Base-by-base conservation (phyloP, 2,888 invertebrate species). In the Caenorhabditis becei region DNA sequence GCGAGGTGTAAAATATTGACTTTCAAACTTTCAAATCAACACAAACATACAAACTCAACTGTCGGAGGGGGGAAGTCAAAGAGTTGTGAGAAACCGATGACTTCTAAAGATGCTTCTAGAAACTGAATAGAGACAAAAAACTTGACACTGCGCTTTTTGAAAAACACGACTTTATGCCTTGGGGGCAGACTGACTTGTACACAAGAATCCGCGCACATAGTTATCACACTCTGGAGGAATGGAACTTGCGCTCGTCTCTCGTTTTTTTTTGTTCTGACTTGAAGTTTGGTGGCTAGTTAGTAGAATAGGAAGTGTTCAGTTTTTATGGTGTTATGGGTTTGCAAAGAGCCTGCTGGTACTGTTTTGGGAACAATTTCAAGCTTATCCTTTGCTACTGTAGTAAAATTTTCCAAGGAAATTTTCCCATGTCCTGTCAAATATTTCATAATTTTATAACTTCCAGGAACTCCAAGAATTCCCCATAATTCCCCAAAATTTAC, bases 141-240 rank as follows among this genome's bases (percentile, higher is more conserved):
- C 7, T 10, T 32, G 32, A 7, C n/a, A 16, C 16, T 26, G 26
- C n/a, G 2, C n/a, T 11, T 23, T 23, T 54, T 54, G 26, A 54
- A 54, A 54, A 58, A 58, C 58, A 58, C 32, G 28, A n/a, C n/a
- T 2, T 37, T 58, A 16, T 59, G 59, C 59, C 59, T 59, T 59
- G 41, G 41, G 58, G 59, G 41, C 41, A 28, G 41, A 14, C 26
- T 4, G 32, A 10, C n/a, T 32, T n/a, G 37, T 28, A 32, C 62
- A 47, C 47, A 54, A 56, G 56, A 61, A 49, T 74, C 54, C 41
- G 58, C 47, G 44, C 51, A 51, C 66, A 66, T 59, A 75, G 75
- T 75, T 61, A 75, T 75, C 75, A 75, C 66, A 66, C 75, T 75
- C 75, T 75, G 53, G 75, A 75, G 75, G 59, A 66, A 66, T 61